Evolutionary conservation across 2,113 vertebrate species (phyloP).

Genomic region (Pedionomus torquatus): DNA sequence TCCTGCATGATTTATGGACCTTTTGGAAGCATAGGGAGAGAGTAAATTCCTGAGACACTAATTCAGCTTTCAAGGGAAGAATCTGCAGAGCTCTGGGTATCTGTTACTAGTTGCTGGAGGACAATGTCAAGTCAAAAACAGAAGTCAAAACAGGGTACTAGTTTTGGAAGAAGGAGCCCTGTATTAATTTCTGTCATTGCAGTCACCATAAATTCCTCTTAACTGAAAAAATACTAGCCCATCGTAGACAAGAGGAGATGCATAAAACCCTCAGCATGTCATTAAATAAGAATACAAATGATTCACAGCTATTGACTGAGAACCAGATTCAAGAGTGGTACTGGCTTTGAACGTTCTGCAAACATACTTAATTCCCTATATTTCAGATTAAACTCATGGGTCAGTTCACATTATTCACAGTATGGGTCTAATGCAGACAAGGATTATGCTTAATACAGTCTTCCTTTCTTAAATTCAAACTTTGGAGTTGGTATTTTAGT

Average conservation of each 20-base stretch:
- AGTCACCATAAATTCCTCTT: not conserved
- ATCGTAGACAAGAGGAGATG: not conserved
- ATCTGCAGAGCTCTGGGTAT: not conserved
- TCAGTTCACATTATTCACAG: not conserved
- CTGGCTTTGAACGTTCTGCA: not conserved
- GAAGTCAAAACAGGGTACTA: not conserved
- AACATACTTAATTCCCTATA: not conserved
- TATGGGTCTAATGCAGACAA: not conserved
- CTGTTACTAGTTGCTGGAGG: not conserved
- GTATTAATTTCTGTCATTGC: not conserved
- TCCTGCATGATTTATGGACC: not conserved
- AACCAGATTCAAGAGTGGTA: not conserved
- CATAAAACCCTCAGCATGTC: not conserved
- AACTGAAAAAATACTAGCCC: not conserved
- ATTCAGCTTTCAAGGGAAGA: not conserved
- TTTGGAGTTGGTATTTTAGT: not conserved
- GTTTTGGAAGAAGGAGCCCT: not conserved
- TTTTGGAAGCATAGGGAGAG: not conserved
- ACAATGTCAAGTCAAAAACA: too few relatives aligned
- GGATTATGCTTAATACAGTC: not conserved
- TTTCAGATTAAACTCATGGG: not conserved
- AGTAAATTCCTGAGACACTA: not conserved
- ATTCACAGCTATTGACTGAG: not conserved
- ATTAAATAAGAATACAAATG: not conserved
- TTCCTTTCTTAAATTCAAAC: not conserved